A percentile compares a stretch with the other conserved stretches of the same genome.
Evolutionary conservation across 1,140 invertebrate genomes (phyloP).

Genomic region (Drosophila sp.): DNA sequence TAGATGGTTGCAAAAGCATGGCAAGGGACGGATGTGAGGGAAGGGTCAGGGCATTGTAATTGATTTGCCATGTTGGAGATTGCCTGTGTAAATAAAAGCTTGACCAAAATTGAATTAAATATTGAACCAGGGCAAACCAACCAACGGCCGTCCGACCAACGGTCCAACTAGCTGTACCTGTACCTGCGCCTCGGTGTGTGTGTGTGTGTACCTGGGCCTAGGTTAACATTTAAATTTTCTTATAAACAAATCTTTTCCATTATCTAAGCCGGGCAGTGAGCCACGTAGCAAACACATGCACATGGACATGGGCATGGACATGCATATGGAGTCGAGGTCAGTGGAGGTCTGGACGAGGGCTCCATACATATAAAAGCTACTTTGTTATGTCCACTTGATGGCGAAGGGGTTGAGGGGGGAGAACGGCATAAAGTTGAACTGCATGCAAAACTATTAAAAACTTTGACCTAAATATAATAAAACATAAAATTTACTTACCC

Average conservation of each 20-base stretch:
- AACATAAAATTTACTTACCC: slow-evolving; percentile 69
- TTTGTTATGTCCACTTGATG: slow-evolving; percentile 22
- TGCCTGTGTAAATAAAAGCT: slow-evolving; percentile 48
- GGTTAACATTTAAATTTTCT: slow-evolving; percentile 52
- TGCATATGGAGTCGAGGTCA: slow-evolving; percentile 35
- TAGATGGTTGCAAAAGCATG: not conserved
- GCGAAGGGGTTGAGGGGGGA: not conserved
- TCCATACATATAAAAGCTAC: slow-evolving; percentile 41
- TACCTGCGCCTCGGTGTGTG: not conserved
- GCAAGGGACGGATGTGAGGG: not conserved
- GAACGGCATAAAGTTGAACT: slow-evolving; percentile 43
- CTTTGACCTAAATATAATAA: slow-evolving; percentile 78
- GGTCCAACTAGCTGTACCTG: not conserved
- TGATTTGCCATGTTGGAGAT: slow-evolving; percentile 57
- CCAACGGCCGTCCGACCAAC: slow-evolving; percentile 12
- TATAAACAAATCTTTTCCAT: slow-evolving; percentile 67
- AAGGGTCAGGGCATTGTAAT: slow-evolving; percentile 54
- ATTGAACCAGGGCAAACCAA: slow-evolving; percentile 33
- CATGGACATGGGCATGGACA: slow-evolving; percentile 10
- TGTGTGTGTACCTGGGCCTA: slow-evolving; percentile 1
- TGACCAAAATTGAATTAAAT: slow-evolving; percentile 62
- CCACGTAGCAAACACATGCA: slow-evolving; percentile 30
- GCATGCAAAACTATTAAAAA: slow-evolving; percentile 73
- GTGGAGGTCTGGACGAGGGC: slow-evolving; percentile 29
- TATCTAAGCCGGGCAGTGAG: slow-evolving; percentile 28